Base-by-base conservation (phyloP, 2,113 vertebrate genomes). In the Telmatochromis sp. region DNA sequence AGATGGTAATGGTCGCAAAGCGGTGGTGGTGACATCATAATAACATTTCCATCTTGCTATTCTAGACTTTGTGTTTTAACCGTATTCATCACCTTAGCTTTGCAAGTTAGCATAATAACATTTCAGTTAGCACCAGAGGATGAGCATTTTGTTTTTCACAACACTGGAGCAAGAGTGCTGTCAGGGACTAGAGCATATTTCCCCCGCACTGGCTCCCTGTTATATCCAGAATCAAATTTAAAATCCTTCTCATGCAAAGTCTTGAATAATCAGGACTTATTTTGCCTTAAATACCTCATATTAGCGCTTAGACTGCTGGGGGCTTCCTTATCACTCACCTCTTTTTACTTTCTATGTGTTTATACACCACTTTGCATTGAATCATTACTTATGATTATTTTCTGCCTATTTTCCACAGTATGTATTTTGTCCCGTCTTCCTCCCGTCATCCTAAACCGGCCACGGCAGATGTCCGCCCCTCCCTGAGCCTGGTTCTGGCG, bases 401-500 rank as follows among this genome's bases (percentile, higher is more conserved):
- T 73, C 37, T 17, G 68, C 2, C 37, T 26, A 15, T 26, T 45
- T 45, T 45, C 68, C 68, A 26, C 65, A 73, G 1, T 26, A 37
- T 37, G 60, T 37, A 65, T 42, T 9, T 73, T 73, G 65, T 26
- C 57, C 14, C 26, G 26, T 60, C 57, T 60, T n/a, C 6, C 60
- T n/a, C 2, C 12, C 5, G 0, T 70, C 35, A 6, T 9, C 35
- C 65, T 40, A 3, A 70, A 42, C 19, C 0, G 6, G 9, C 31
- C 17, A 11, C 1, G 1, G 65, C 8, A 73, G 65, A 15, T 73
- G 37, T 9, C 65, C 4, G 8, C 13, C 21, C 37, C 65, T 42
- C n/a, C 37, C 13, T 6, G n/a, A 70, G 37, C 65, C 37, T 73
- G 37, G 13, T 45, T 26, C 68, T 73, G 8, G 0, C 1, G 1